phyloP scores from a whole-genome alignment of 2,113 vertebrate species.

The Machaerirhynchus nigripectus region DNA sequence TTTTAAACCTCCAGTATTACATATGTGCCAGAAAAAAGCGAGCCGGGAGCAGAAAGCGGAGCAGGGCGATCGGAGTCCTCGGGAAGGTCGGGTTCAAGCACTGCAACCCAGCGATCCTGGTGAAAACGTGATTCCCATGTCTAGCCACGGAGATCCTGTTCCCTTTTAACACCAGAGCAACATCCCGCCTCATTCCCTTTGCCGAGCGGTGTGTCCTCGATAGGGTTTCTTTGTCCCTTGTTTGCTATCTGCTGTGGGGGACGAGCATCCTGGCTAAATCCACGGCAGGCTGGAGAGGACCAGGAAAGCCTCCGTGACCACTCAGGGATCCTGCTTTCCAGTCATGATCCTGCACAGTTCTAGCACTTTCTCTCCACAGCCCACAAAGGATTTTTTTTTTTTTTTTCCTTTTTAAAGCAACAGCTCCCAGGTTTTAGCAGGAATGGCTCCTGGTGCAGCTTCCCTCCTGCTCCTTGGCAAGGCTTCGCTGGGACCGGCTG shows the following conservation, averaged over 20 bases:
- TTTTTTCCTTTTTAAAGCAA: slow-evolving; percentile 77
- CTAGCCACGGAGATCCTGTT: slow-evolving; percentile 65
- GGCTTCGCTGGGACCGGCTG: background rate
- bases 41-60: slow-evolving; percentile 49
- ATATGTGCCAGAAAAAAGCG: slow-evolving; percentile 66
- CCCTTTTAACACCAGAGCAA: slow-evolving; percentile 73
- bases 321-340: slow-evolving; percentile 81
- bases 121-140: slow-evolving; percentile 74
- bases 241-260: slow-evolving; percentile 64
- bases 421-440: slow-evolving; percentile 69
- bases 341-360: slow-evolving; percentile 82
- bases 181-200: slow-evolving; percentile 76
- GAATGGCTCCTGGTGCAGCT: slow-evolving; percentile 18
- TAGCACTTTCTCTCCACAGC: slow-evolving; percentile 86
- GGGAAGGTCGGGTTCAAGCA: slow-evolving; percentile 65
- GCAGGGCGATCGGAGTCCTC: slow-evolving; percentile 60
- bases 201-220: slow-evolving; percentile 39
- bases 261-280: slow-evolving; percentile 59
- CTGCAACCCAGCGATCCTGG: slow-evolving; percentile 66
- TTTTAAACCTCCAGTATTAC: slow-evolving; percentile 70
- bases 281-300: slow-evolving; percentile 63
- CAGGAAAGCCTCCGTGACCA: slow-evolving; percentile 64
- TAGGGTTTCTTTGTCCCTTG: slow-evolving; percentile 40
- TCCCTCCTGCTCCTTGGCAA: background rate
- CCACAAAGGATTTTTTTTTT: slow-evolving; percentile 72